phyloP scores from a whole-genome alignment of 2,797 vertebrate species.

The Chaunax sp. region DNA sequence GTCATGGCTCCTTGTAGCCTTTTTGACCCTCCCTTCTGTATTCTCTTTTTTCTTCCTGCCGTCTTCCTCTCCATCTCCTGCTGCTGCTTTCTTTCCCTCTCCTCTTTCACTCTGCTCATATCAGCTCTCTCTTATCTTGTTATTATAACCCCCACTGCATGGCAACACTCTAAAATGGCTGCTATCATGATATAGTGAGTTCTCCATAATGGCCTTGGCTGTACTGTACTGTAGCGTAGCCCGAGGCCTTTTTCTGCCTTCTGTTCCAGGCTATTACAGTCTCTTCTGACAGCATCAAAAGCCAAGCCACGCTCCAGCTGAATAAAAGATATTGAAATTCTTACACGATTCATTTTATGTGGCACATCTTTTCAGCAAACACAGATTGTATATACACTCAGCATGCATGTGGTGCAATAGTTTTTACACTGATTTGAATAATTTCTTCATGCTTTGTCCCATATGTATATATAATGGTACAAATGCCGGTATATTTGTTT shows the following conservation, averaged over 20 bases:
- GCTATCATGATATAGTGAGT: constrained; percentile 76
- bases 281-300: constrained; percentile 78
- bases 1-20: constrained; percentile 62
- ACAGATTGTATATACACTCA: constrained; percentile 21
- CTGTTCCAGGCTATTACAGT: constrained; percentile 79
- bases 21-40: constrained; percentile 51
- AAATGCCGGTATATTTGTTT: constrained; percentile 36
- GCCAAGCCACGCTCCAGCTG: constrained; percentile 55
- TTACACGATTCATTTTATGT: constrained; percentile 79
- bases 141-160: constrained; percentile 79
- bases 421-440: constrained; percentile 38
- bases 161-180: constrained; percentile 79
- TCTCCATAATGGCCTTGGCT: constrained; percentile 77
- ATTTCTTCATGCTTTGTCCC: constrained; percentile 32
- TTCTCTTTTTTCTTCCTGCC: constrained; percentile 26
- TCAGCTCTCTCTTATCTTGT: constrained; percentile 78
- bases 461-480: constrained; percentile 18
- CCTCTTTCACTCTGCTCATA: constrained; percentile 55
- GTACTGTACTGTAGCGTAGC: constrained; percentile 48
- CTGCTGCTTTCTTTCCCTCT: constrained; percentile 34
- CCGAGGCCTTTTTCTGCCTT: constrained; percentile 60
- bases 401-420: constrained; percentile 11
- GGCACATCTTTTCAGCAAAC: constrained; percentile 48
- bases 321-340: constrained; percentile 78
- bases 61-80: constrained; percentile 38